phyloP scores from a whole-genome alignment of 2,113 vertebrate genomes.

The Tiliqua scincoides region DNA sequence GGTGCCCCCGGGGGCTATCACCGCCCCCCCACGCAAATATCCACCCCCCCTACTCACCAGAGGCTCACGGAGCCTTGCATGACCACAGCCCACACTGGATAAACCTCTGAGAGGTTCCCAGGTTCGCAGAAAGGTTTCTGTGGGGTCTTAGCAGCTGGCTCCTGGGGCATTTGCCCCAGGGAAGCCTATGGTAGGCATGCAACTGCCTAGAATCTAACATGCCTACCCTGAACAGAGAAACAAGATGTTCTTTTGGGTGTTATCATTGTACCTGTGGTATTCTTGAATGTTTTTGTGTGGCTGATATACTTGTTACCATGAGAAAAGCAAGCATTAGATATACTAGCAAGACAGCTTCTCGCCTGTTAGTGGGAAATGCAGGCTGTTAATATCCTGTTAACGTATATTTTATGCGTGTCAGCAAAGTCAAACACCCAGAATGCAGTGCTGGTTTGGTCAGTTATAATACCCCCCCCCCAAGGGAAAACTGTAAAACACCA shows the following conservation, averaged over 20 bases:
- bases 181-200: no score
- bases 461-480: conserved; percentile 18
- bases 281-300: neutral
- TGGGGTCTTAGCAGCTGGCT: no score
- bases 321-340: neutral
- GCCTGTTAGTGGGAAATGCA: conserved; percentile 28
- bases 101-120: no score
- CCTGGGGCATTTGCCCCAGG: no score
- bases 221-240: neutral
- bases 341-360: conserved; percentile 52
- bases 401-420: conserved; percentile 36
- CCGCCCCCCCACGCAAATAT: no score
- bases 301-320: neutral
- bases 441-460: conserved; percentile 46
- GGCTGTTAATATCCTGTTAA: conserved; percentile 25
- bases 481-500: conserved; percentile 26
- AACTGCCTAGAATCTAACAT: neutral
- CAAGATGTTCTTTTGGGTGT: neutral
- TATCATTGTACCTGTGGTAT: neutral
- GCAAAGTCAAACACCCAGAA: conserved; percentile 17
- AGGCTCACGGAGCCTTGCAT: no score
- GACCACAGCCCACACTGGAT: no score
- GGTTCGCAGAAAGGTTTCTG: no score
- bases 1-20: no score
- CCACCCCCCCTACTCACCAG: no score